phyloP scores from a whole-genome alignment of 2,113 vertebrate species.

The Petrocephalus microphthalmus region DNA sequence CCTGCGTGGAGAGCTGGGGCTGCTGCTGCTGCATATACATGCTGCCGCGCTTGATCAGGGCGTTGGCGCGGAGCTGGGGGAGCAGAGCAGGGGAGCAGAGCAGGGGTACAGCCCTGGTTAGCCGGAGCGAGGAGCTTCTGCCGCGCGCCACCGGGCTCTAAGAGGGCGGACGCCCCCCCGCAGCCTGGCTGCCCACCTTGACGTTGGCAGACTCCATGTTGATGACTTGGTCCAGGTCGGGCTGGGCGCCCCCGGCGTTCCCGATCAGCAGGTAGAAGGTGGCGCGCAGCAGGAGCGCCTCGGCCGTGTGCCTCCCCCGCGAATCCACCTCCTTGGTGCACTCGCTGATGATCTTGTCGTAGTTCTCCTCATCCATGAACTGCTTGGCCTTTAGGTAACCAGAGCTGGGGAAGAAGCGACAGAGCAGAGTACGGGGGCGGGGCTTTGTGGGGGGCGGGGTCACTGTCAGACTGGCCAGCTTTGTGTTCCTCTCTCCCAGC shows the following conservation, averaged over 20 bases:
- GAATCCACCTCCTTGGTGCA: slow-evolving; percentile 94
- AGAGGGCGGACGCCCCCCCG: not conserved
- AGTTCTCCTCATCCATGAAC: slow-evolving; percentile 99
- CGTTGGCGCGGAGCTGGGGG: slow-evolving; percentile 81
- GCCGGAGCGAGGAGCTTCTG: too few relatives aligned
- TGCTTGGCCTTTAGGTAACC: slow-evolving; percentile 95
- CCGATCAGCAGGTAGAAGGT: slow-evolving; percentile 97
- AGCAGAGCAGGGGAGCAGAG: not conserved
- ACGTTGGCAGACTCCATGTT: slow-evolving; percentile 86
- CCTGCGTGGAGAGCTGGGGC: slow-evolving; percentile 80
- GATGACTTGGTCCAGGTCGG: slow-evolving; percentile 91
- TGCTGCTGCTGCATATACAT: slow-evolving; percentile 99
- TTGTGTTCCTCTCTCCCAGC: too few relatives aligned
- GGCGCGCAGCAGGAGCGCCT: slow-evolving; percentile 87
- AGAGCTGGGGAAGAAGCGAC: slow-evolving; percentile 57
- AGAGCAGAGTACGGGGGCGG: not conserved
- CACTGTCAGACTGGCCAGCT: not conserved
- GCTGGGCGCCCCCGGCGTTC: slow-evolving; percentile 84
- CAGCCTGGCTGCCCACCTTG: slow-evolving; percentile 65
- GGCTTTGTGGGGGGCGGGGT: not conserved
- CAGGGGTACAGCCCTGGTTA: too few relatives aligned
- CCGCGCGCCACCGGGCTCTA: not conserved
- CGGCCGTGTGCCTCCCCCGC: slow-evolving; percentile 79
- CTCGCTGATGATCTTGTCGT: slow-evolving; percentile 98
- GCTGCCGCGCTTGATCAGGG: slow-evolving; percentile 92